Evolutionary conservation across 2,888 invertebrate genomes (phyloP), one percentile per base, ranked within the genome.

Genomic region (Plutella xylostella): DNA sequence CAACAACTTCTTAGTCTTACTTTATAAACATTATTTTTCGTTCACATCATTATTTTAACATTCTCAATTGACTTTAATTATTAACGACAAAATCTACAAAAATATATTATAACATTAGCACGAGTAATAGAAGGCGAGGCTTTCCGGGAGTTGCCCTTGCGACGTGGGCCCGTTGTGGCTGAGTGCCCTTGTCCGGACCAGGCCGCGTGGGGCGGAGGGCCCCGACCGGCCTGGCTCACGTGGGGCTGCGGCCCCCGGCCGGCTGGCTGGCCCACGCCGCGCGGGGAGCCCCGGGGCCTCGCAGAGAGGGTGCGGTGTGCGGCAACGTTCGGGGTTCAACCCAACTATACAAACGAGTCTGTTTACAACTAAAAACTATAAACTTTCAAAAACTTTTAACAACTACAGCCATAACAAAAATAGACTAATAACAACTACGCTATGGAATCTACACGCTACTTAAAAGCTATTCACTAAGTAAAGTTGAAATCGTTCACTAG

Each of bases 321-420:
- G 40, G 48, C 48, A 51, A 38, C 61, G 65, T 68, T 61, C 63
- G 63, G 69, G 68, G 68, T 68, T 70, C 69, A 61, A 57, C 60
- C 55, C 59, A 61, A 68, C 65, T 63, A n/a, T 61, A 57, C 55
- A 63, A 59, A 65, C 71, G 64, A 75, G 58, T 72, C 63, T 66
- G 61, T 69, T 65, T 70, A 68, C 40, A 74, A 77, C 72, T 72
- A 72, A 79, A 77, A 69, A 78, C 74, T 72, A 78, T 75, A 79
- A 80, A 79, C 73, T 76, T 78, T 78, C 66, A 72, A 78, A 77
- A 80, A 76, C n/a, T 68, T 72, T 80, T 79, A 80, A 82, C 80
- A 78, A 71, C 82, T 82, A 80, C 80, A 76, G 80, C 78, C 79
- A 80, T 82, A 82, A 80, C 79, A 80, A 82, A 82, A 82, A 79